Evolutionary conservation across 1,140 invertebrate genomes (phyloP).

Genomic region (Drosophila fuyamai): DNA sequence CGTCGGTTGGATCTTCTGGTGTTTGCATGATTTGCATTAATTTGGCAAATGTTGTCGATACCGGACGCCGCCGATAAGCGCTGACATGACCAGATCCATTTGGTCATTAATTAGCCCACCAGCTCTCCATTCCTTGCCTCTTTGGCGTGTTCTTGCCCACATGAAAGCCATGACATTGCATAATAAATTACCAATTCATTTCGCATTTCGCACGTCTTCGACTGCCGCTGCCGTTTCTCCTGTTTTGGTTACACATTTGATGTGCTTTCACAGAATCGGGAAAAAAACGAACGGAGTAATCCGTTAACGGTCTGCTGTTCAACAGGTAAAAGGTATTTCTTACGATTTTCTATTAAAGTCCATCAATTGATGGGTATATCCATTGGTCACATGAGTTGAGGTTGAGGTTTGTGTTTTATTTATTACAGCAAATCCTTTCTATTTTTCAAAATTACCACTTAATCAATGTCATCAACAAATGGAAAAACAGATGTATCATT

Average conservation of each 20-base stretch:
- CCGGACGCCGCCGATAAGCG: constrained; percentile 74
- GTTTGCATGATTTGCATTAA: constrained; percentile 81
- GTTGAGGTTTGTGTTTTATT: too few relatives aligned
- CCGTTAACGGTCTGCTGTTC: not conserved
- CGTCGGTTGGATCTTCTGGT: constrained; percentile 58
- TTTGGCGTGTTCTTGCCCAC: constrained; percentile 8
- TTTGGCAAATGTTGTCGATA: constrained; percentile 81
- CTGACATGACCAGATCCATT: constrained; percentile 73
- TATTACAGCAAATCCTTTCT: not conserved
- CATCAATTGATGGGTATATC: constrained; percentile 6
- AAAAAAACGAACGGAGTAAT: constrained; percentile 9
- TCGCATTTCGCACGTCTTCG: constrained; percentile 57
- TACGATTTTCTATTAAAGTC: constrained; percentile 34
- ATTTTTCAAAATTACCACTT: not conserved
- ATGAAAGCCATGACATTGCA: constrained; percentile 67
- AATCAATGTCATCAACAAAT: not conserved
- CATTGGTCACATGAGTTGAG: too few relatives aligned
- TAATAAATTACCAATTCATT: constrained; percentile 81
- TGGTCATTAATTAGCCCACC: constrained; percentile 81
- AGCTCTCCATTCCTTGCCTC: constrained; percentile 25
- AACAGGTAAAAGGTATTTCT: constrained; percentile 45
- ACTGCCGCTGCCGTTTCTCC: constrained; percentile 6
- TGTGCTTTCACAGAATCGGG: constrained; percentile 33
- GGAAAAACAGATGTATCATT: not conserved
- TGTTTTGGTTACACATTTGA: constrained; percentile 35